Evolutionary conservation across 2,888 invertebrate species (phyloP).

Genomic region (Acanthopleura granulata): DNA sequence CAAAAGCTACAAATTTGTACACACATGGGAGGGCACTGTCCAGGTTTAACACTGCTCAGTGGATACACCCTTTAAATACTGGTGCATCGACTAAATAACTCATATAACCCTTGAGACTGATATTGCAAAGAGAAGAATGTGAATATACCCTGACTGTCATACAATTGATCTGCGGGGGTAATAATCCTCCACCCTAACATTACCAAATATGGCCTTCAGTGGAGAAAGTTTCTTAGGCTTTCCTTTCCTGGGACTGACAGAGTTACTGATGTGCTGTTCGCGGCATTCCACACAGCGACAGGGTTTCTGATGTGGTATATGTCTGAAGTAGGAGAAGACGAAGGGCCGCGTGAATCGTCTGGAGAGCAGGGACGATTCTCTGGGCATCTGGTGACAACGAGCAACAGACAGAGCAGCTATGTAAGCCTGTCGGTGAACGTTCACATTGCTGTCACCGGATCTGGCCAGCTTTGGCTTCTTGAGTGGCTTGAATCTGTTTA

Average conservation of each 20-base stretch:
- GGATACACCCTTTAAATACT: no score
- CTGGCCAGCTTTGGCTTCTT: not conserved
- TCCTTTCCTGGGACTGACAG: not conserved
- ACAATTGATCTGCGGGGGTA: not conserved
- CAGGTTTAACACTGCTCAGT: no score
- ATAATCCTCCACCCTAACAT: slow-evolving; percentile 20
- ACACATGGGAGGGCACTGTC: no score
- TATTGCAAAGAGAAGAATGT: no score
- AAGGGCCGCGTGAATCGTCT: not conserved
- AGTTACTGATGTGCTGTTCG: not conserved
- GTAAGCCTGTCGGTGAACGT: slow-evolving; percentile 7
- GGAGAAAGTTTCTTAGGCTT: slow-evolving; percentile 3
- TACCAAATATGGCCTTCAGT: slow-evolving; percentile 20
- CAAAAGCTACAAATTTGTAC: no score
- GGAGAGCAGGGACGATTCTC: not conserved
- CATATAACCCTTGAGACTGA: no score
- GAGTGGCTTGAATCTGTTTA: not conserved
- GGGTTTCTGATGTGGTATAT: slow-evolving; percentile 3
- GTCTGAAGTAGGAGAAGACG: not conserved
- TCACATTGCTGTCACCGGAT: not conserved
- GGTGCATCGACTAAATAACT: no score
- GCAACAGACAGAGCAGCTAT: not conserved
- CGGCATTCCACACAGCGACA: slow-evolving; percentile 13
- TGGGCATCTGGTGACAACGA: not conserved
- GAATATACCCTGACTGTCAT: not conserved